Evolutionary conservation across 2,113 vertebrate genomes (phyloP), one percentile per base, ranked within the genome.

Genomic region (Lipotes vexillifer): DNA sequence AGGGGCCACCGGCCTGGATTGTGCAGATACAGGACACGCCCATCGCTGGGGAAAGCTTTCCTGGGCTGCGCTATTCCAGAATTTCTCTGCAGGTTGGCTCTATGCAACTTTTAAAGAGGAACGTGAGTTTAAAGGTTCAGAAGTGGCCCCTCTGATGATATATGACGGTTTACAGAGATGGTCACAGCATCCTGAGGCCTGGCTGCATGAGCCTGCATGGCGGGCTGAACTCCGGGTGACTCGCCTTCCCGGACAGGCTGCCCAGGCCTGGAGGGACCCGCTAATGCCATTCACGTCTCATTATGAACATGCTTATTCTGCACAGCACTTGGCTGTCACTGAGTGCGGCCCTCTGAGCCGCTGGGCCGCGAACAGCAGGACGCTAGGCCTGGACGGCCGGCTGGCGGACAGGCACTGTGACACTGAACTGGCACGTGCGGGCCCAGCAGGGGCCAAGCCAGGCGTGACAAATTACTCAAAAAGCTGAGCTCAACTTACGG

Each of bases 401-500:
- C 99, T 99, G 99, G 99, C 98, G 97, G 98, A 98, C 98, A 98
- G 99, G 98, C 98, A 97, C 98, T 98, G 96, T 98, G 98, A 99
- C 99, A 97, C 98, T 98, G 99, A 99, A 98, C 99, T 98, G 99
- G 99, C 99, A 99, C 99, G 99, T 99, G 99, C 99, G 99, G 98
- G 98, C 99, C 99, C 99, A 99, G 99, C 99, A 98, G 99, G 99
- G 98, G 98, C 98, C 95, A 99, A 98, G 98, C 97, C 97, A 97
- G 98, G 98, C 99, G 99, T 99, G 99, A 99, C 99, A 99, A 99
- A 99, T 99, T 97, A 99, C 99, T 99, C 98, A 99, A 99, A 99
- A 99, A 99, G 99, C 98, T 98, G 98, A 97, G 98, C 98, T 98
- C 98, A 98, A 99, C 99, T 98, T 97, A 94, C 97, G 98, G 98